Evolutionary conservation across 2,797 vertebrate genomes (phyloP), one percentile per base, ranked within the genome.

Genomic region (Ciconia nigra): DNA sequence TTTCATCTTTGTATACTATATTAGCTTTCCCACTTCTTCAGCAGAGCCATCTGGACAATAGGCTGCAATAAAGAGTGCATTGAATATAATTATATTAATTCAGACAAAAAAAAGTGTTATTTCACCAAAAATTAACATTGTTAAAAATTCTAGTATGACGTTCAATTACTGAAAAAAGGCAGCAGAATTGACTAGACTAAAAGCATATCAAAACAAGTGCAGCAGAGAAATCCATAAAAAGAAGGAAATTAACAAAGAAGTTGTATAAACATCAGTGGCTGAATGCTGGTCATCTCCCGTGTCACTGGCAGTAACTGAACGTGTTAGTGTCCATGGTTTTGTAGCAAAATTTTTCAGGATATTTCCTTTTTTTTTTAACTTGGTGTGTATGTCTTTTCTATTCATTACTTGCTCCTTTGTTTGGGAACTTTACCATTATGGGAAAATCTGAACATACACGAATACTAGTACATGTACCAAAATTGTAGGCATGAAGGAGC

Each of bases 51-150:
- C 87, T 90, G 61, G 70, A 83, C 47, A 10, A 94, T 63, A 94
- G 66, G 46, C 46, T 87, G 49, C 44, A 95, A 78, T 90, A 91
- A 93, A 83, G 54, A 83, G 44, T 73, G 52, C 76, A 83, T 89
- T 90, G 61, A 95, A 46, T 94, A 17, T 90, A 96, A 96, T 96
- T 95, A 96, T 49, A 97, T 71, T 46, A 82, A 92, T 94, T 95
- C 33, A 87, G 86, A 54, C 70, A 37, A 44, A 39, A 74, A 80
- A 55, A 9, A 57, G 31, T 49, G 42, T 51, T 94, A 86, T 65
- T 97, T 95, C 70, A 55, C 61, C 25, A 62, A 72, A 93, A 96
- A 83, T 91, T 82, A 89, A 89, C 51, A n/a, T 62, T 87, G 58
- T 89, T 44, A 90, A 95, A 95, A 88, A 76, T 55, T 71, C 59